These are phyloP conservation scores for Eurosta solidaginis DNA, from an alignment of 1,140 invertebrate species.

Conservation along the genomic window DNA sequence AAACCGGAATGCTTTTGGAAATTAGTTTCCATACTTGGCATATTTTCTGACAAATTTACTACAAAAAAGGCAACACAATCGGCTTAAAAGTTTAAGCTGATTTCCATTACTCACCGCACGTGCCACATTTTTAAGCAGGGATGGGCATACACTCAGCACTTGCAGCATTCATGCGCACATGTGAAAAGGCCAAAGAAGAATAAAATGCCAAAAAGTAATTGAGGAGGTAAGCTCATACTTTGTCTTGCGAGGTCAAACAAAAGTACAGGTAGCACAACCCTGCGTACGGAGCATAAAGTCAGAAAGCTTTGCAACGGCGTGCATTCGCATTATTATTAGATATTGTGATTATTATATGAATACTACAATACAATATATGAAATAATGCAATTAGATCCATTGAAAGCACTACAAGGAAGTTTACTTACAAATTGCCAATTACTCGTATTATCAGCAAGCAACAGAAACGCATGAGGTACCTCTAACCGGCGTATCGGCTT, in stretches of 20 bases:
- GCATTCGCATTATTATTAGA: not conserved
- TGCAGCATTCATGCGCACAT: not conserved
- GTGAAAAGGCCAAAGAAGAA: not conserved
- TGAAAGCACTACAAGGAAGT: not conserved
- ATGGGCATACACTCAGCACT: not conserved
- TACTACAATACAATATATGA: constrained; percentile 1
- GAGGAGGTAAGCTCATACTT: not conserved
- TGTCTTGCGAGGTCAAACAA: no score
- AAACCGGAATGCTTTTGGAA: no score
- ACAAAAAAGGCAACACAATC: not conserved
- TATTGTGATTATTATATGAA: constrained; percentile 15
- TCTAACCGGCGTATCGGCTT: not conserved
- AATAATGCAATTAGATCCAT: constrained; percentile 20
- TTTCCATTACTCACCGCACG: constrained; percentile 12
- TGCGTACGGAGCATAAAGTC: not conserved
- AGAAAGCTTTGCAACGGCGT: not conserved
- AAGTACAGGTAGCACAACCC: no score
- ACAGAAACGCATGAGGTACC: not conserved
- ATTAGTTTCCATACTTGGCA: no score
- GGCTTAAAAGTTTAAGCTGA: constrained; percentile 23
- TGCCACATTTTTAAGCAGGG: not conserved
- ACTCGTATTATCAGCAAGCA: not conserved
- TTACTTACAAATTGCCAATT: constrained; percentile 26
- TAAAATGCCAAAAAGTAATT: constrained; percentile 6
- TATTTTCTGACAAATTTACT: not conserved